Evolutionary conservation across 2,113 vertebrate genomes (phyloP).

Genomic region (Okapia johnstoni): DNA sequence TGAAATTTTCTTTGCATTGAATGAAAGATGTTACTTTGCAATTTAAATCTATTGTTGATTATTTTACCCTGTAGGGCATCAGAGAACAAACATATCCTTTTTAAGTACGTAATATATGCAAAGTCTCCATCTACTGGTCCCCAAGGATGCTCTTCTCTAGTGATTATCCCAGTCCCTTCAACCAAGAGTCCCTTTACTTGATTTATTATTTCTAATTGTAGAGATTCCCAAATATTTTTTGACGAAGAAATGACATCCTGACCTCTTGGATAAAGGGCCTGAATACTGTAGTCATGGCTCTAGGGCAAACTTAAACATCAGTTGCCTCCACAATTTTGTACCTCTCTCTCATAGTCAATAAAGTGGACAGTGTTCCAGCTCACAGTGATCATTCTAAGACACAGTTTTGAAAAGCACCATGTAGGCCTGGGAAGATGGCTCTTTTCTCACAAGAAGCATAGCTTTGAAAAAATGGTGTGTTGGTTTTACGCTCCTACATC

Average conservation of each 20-base stretch:
- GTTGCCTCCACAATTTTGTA: background rate
- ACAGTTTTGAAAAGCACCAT: background rate
- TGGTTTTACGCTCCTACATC: background rate
- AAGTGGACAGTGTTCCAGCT: background rate
- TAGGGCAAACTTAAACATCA: background rate
- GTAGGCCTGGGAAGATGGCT: background rate
- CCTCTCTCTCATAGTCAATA: background rate
- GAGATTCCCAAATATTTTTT: background rate
- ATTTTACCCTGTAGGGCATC: background rate
- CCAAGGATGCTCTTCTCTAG: background rate
- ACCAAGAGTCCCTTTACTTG: background rate
- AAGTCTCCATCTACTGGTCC: background rate
- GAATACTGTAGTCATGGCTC: background rate
- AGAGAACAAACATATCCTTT: background rate
- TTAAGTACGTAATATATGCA: background rate
- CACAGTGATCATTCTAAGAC: background rate
- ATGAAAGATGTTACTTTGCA: background rate
- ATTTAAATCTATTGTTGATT: background rate
- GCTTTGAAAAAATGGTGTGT: background rate
- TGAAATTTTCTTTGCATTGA: background rate
- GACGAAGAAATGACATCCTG: background rate
- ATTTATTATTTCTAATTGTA: background rate
- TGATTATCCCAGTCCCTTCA: background rate
- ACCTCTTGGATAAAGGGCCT: background rate
- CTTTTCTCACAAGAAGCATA: background rate